Base-by-base conservation (phyloP, 2,113 vertebrate genomes). In the Paramisgurnus dabryanus region DNA sequence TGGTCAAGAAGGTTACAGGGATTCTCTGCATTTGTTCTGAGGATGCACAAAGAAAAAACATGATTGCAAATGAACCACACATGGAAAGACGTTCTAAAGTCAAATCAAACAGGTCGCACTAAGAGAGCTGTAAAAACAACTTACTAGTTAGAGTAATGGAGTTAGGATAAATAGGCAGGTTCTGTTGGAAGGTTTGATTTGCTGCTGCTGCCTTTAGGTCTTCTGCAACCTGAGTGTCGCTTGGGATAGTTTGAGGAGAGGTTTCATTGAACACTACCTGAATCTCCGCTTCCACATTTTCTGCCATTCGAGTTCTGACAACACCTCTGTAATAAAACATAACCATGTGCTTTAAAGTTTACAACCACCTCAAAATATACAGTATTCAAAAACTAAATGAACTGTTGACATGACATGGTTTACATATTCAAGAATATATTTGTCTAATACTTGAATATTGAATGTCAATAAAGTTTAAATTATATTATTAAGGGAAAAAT, bases 211-310 rank as follows among this genome's bases (percentile, higher is more conserved):
- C 1, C 65, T 55, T 79, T 6, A 86, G 53, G 11, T 5, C 60
- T 8, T 22, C 6, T 4, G 79, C 39, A 17, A 86, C 34, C 7
- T 57, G n/a, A 10, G 13, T 2, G 58, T 5, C 7, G 2, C 0
- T 2, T 64, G 84, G 84, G 1, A 83, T 4, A 0, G 84, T 11
- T n/a, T 11, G 8, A n/a, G 53, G 58, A 1, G 75, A 67, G 11
- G 9, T 18, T 13, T 64, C 11, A 1, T 41, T 79, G 9, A 86
- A 86, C 40, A 79, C 39, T 1, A 86, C 1, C n/a, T 83, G 8
- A 13, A 86, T 9, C 0, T 82, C 53, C 27, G 82, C 67, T 27
- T 67, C 5, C 0, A 83, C 80, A 8, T 67, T 61, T 10, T 50
- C 6, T 2, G 4, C 49, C 49, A 15, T 41, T 9, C 73, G 17